Base-by-base conservation (phyloP, 2,113 vertebrate species). In the Zosterops japonicus region DNA sequence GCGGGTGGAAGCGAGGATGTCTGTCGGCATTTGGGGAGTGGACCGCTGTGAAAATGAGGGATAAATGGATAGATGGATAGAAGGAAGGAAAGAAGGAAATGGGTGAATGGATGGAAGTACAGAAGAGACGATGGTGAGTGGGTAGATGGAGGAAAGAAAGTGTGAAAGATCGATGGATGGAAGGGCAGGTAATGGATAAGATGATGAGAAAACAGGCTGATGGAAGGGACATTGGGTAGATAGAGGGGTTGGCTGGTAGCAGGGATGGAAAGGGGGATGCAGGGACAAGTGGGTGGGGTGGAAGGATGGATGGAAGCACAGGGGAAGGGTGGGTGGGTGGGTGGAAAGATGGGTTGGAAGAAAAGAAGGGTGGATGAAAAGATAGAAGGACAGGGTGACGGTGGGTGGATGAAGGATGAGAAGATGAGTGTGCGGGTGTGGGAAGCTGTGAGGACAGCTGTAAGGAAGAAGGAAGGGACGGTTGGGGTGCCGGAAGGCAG, bases 291-390 rank as follows among this genome's bases (percentile, higher is more conserved):
- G 80, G 64, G 64, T 83, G 71, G 50, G 35, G 36, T 68, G 77
- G 44, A 77, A 92, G 53, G 20, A 91, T 44, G 46, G n/a, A 75
- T 87, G 63, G 67, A 87, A 84, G 44, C n/a, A 71, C 20, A 55
- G 46, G 10, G 6, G 28, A 63, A 46, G 35, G 55, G 14, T 35
- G 22, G 35, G 47, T 44, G 21, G 44, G 46, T 55, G 28, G 55
- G 46, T 87, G 35, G 55, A 80, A 63, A 53, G 25, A 56, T 59
- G 39, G 16, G 33, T 46, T 86, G 53, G 50, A 89, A 79, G 61
- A 69, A 81, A 35, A 65, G 23, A 77, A 52, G 17, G 42, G 39
- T 70, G 60, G 41, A 60, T 44, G 59, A 53, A 84, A 41, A 20
- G 53, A 55, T 61, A 50, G 68, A 87, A 80, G 39, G 35, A 91